A percentile compares a stretch with the other conserved stretches of the same genome.
Conservation (phyloP, 2,797 vertebrate genomes). For the Odontamblyopus lacepedii region DNA sequence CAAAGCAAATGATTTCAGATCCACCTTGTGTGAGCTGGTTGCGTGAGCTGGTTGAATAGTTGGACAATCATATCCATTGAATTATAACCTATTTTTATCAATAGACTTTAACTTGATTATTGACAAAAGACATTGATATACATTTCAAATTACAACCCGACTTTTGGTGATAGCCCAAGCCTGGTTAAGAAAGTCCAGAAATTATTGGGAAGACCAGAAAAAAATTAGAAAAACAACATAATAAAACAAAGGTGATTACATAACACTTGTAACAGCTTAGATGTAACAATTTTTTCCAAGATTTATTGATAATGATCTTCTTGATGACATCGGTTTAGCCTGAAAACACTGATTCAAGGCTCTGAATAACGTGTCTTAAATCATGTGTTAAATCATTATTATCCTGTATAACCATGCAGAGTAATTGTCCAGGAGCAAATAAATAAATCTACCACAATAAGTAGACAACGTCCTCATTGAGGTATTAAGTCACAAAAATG, state of each 20-base stretch:
- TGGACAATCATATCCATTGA: too few relatives aligned
- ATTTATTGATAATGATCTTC: conserved; percentile 8
- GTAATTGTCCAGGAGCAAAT: conserved; percentile 25
- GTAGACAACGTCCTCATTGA: conserved; percentile 19
- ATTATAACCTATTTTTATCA: too few relatives aligned
- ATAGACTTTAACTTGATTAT: too few relatives aligned
- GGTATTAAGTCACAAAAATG: conserved; percentile 27
- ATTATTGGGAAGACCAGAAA: background rate
- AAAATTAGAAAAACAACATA: background rate
- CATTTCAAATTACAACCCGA: too few relatives aligned
- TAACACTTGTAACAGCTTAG: conserved; percentile 4
- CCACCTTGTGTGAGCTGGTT: too few relatives aligned
- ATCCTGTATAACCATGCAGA: conserved; percentile 31
- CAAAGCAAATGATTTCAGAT: background rate
- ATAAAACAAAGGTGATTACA: background rate
- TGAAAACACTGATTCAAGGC: conserved; percentile 26
- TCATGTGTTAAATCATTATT: conserved; percentile 54
- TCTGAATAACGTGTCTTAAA: conserved; percentile 22
- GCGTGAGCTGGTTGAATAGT: too few relatives aligned
- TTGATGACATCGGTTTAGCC: background rate
- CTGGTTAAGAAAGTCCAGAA: background rate
- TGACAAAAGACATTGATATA: too few relatives aligned
- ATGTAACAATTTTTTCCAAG: background rate
- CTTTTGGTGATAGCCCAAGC: too few relatives aligned
- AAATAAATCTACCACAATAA: conserved; percentile 28